phyloP scores from a whole-genome alignment of 1,140 invertebrate genomes.

The Drosophila sucinea region DNA sequence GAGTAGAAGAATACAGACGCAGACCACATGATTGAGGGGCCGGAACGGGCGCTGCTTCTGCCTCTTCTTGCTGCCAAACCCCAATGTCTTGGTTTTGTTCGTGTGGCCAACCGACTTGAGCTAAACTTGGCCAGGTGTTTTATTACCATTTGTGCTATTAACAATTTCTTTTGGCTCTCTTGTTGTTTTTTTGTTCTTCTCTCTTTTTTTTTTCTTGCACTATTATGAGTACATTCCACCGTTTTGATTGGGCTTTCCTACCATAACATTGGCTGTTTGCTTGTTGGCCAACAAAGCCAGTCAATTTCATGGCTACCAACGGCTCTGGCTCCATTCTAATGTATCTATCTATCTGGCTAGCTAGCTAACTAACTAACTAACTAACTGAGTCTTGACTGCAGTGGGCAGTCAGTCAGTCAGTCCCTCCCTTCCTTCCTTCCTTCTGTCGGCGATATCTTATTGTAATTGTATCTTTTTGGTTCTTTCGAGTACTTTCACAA shows the following conservation, averaged over 20 bases:
- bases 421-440: neutral
- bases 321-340: conserved; percentile 61
- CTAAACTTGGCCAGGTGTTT: conserved; percentile 71
- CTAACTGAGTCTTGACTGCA: conserved; percentile 33
- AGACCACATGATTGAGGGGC: conserved; percentile 31
- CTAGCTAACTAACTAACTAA: neutral
- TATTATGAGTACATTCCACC: conserved; percentile 59
- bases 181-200: neutral
- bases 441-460: conserved; percentile 31
- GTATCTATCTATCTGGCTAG: conserved; percentile 33
- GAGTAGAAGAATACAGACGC: neutral
- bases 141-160: conserved; percentile 74
- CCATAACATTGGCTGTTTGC: conserved; percentile 7
- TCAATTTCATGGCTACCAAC: conserved; percentile 68
- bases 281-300: conserved; percentile 69
- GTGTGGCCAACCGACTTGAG: conserved; percentile 42
- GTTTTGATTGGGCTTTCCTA: conserved; percentile 21
- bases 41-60: conserved; percentile 12
- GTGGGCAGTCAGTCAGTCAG: conserved; percentile 5
- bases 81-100: conserved; percentile 48
- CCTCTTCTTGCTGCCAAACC: conserved; percentile 52
- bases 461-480: conserved; percentile 66
- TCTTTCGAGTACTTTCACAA: conserved; percentile 73
- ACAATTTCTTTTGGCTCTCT: conserved; percentile 72
- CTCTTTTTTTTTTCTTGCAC: conserved; percentile 51